phyloP scores from a whole-genome alignment of 2,888 invertebrate species.

The Chelonus formosanus region DNA sequence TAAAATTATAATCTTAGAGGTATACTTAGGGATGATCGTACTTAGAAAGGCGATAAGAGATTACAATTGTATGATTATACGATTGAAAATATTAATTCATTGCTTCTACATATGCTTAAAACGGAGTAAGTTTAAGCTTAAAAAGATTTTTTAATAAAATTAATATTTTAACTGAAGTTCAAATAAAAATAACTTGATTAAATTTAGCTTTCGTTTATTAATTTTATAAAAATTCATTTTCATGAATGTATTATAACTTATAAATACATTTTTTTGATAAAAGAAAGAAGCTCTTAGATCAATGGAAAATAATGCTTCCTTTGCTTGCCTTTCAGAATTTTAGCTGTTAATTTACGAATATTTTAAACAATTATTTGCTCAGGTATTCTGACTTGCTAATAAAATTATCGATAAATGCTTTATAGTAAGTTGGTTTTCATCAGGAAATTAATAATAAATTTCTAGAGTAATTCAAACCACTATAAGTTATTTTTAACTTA shows the following conservation, averaged over 20 bases:
- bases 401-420: too few species aligned
- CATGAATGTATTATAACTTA: conserved; percentile 18
- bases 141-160: too few species aligned
- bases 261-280: conserved; percentile 43
- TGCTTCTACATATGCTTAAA: conserved; percentile 95
- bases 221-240: too few species aligned
- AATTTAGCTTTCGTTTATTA: too few species aligned
- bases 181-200: too few species aligned
- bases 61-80: conserved; percentile 93
- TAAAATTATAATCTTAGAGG: conserved; percentile 57
- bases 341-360: conserved; percentile 96
- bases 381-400: too few species aligned
- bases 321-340: conserved; percentile 95
- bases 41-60: conserved; percentile 78
- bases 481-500: too few species aligned
- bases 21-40: conserved; percentile 63
- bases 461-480: too few species aligned
- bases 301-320: conserved; percentile 98
- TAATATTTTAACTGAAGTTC: too few species aligned
- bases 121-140: conserved; percentile 86
- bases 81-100: conserved; percentile 92
- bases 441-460: too few species aligned
- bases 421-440: too few species aligned
- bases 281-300: conserved; percentile 98
- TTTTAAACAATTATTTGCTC: conserved; percentile 99